These are phyloP conservation scores for Enteromius paludinosus DNA, from an alignment of 2,797 vertebrate species.

Conservation along the genomic window DNA sequence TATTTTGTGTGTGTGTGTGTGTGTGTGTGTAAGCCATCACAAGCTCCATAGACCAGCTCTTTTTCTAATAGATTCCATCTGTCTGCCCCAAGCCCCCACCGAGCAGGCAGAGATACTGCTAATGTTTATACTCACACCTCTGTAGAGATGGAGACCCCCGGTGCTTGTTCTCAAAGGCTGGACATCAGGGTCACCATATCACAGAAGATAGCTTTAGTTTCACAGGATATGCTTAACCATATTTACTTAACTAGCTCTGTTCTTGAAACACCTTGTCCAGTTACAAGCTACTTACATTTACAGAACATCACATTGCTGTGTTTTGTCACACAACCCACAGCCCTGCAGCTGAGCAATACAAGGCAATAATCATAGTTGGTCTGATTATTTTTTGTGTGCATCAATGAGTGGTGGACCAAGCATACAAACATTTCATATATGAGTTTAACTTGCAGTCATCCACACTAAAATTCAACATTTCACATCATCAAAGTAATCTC, in stretches of 20 bases:
- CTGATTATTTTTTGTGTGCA: background rate
- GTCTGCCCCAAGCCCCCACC: constrained; percentile 58
- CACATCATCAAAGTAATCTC: background rate
- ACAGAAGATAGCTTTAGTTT: background rate
- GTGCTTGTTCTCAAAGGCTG: constrained; percentile 39
- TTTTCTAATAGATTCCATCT: constrained; percentile 61
- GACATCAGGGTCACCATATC: constrained; percentile 51
- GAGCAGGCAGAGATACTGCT: constrained; percentile 56
- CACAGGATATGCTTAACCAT: background rate
- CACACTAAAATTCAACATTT: background rate
- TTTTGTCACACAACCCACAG: background rate
- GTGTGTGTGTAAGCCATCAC: constrained; percentile 36
- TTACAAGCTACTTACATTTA: background rate
- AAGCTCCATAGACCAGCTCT: constrained; percentile 53
- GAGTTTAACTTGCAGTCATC: too few species aligned
- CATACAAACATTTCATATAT: background rate
- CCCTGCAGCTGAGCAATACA: background rate
- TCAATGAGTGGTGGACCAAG: too few species aligned
- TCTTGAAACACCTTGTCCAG: background rate
- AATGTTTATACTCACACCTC: constrained; percentile 61
- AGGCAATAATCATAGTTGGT: background rate
- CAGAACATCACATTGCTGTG: background rate
- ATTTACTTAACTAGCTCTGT: background rate
- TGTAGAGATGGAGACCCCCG: constrained; percentile 50
- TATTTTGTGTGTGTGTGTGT: constrained; percentile 5